Percentiles rank a stretch among this genome's conserved stretches.
These are phyloP conservation scores for Epinephelus awoara DNA, from an alignment of 2,797 vertebrate species.

Conservation along the genomic window DNA sequence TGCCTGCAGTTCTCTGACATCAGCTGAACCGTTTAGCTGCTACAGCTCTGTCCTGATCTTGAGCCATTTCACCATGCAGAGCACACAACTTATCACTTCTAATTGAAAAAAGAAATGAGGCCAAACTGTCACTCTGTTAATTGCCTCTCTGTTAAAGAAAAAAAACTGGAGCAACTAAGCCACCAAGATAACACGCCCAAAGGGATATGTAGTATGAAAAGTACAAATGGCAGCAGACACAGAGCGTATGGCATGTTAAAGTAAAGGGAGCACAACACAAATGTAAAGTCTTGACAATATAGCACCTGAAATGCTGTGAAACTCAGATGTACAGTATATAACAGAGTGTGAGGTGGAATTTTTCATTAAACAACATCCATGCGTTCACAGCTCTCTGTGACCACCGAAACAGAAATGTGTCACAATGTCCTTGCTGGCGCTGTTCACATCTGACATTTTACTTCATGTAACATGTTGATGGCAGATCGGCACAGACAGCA, in stretches of 20 bases:
- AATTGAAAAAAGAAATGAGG: neutral
- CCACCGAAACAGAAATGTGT: conserved; percentile 34
- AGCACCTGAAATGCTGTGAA: neutral
- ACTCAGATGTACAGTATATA: neutral
- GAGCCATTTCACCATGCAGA: neutral
- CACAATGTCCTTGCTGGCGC: conserved; percentile 23
- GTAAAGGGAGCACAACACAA: neutral
- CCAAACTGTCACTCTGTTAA: neutral
- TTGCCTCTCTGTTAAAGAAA: neutral
- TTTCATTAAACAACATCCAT: neutral
- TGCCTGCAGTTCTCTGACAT: conserved; percentile 11
- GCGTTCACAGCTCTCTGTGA: neutral
- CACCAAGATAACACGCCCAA: neutral
- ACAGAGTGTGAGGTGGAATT: neutral
- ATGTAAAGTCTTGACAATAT: neutral
- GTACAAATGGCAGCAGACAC: neutral
- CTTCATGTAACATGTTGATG: conserved; percentile 48
- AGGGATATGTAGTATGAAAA: neutral
- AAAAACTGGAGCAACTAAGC: neutral
- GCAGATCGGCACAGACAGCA: conserved; percentile 55
- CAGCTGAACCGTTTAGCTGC: neutral
- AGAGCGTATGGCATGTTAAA: neutral
- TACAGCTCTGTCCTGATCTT: neutral
- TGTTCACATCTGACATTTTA: conserved; percentile 56
- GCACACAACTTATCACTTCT: neutral